Conservation (phyloP, 2,113 vertebrate species). For the Lichenostomus cassidix region DNA sequence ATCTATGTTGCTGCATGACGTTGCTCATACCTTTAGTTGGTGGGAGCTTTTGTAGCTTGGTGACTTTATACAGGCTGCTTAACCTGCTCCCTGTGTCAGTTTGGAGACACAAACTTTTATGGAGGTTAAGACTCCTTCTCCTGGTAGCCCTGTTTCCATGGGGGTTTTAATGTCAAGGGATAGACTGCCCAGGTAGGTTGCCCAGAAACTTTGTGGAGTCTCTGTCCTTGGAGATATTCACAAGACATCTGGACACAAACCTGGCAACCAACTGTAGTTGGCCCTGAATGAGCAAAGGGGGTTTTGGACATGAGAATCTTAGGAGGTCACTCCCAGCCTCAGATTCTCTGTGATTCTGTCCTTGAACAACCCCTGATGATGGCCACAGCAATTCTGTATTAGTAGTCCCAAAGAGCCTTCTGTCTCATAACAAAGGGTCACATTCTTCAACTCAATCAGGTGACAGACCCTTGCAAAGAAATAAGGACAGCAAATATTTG, state of each 20-base stretch:
- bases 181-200: neutral
- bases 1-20: no score
- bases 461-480: neutral
- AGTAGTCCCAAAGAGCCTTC: neutral
- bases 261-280: neutral
- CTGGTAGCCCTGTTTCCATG: neutral
- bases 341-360: neutral
- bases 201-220: neutral
- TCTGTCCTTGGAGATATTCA: neutral
- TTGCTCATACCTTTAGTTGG: neutral
- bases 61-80: neutral
- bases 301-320: fast-evolving
- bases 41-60: neutral
- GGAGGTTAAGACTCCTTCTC: neutral
- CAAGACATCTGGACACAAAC: neutral
- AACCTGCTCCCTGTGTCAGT: neutral
- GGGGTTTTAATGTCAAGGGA: neutral
- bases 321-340: neutral
- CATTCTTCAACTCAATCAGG: neutral
- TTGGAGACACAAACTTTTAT: neutral
- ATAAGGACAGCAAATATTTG: neutral
- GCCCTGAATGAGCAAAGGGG: neutral
- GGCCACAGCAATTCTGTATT: neutral
- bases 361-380: neutral
- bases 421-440: neutral